Evolutionary conservation across 1,140 invertebrate species (phyloP), one percentile per base, ranked within the genome.

Genomic region (Euura lappo): DNA sequence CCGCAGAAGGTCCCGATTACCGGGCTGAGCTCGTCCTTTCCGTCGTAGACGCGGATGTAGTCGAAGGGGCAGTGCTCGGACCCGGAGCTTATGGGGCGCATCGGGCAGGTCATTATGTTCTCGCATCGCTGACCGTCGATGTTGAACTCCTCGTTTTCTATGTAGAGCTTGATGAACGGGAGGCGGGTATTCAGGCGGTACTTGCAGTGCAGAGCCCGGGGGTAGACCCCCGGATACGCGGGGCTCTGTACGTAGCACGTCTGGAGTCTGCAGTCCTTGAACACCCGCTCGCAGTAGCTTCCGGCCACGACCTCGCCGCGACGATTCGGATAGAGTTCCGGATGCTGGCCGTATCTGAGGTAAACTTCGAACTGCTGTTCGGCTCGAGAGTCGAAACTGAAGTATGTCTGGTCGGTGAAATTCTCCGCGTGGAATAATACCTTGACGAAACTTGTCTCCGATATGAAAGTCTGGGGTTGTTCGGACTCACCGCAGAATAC

Each of bases 41-140:
- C 96, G 80, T 98, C 96, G 88, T 96, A 97, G 67, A 98, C 94
- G 71, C 92, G 91, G 72, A 98, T 93, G 87, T 95, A 97, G 83
- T 98, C 96, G 85, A 94, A 96, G 0, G 95, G 96, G 83, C 96
- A 98, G 79, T 96, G 94, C 77, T 95, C 93, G 65, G 93, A 91
- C 60, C 94, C 94, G 74, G 94, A 95, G 47, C 93, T 94, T 65
- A 97, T 95, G 1, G 95, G 95, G 74, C 95, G 89, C 92, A 97
- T 97, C 10, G 96, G 96, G 81, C 96, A 98, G 2, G 96, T 96
- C 93, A 98, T 96, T 74, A 97, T 95, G 84, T 97, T 97, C 84
- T 97, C 96, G 82, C 96, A 98, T 69, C 96, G 90, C 80, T 97
- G 95, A 0, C 96, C 96, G 79, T 97, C 96, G 72, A 98, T 95